Conservation (phyloP, 2,113 vertebrate genomes). For the Typhlomys cinereus region DNA sequence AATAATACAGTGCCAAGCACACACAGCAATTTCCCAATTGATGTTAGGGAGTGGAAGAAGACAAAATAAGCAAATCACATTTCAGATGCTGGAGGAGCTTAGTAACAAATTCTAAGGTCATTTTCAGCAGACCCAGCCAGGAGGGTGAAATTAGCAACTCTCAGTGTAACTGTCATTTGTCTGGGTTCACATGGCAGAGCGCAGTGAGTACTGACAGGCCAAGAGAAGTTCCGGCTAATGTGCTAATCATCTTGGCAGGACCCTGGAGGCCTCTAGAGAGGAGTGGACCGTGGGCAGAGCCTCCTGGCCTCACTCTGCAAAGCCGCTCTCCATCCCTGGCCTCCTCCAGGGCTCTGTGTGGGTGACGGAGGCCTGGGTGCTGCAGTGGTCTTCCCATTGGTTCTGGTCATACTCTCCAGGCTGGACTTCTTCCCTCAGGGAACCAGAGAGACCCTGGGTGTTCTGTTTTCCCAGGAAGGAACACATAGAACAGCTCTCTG, state of each 20-base stretch:
- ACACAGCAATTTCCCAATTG: neutral
- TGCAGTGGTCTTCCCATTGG: neutral
- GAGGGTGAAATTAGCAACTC: neutral
- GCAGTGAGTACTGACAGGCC: neutral
- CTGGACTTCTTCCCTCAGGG: neutral
- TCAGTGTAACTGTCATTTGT: neutral
- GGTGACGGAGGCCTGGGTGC: neutral
- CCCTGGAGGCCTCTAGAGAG: neutral
- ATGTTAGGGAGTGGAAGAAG: neutral
- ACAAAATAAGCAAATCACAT: neutral
- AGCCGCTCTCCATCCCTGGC: neutral
- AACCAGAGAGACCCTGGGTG: neutral
- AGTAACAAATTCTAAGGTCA: neutral
- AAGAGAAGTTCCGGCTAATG: neutral
- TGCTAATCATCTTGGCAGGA: neutral
- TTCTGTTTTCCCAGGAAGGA: neutral
- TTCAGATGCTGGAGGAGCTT: neutral
- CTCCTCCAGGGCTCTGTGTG: neutral
- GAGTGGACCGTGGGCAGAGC: neutral
- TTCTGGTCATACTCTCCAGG: neutral
- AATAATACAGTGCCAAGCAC: neutral
- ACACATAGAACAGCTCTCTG: neutral
- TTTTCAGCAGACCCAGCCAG: neutral
- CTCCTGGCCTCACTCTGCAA: neutral
- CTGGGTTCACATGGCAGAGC: neutral